Evolutionary conservation across 2,797 vertebrate species (phyloP).

Genomic region (Rhynchotus rufescens): DNA sequence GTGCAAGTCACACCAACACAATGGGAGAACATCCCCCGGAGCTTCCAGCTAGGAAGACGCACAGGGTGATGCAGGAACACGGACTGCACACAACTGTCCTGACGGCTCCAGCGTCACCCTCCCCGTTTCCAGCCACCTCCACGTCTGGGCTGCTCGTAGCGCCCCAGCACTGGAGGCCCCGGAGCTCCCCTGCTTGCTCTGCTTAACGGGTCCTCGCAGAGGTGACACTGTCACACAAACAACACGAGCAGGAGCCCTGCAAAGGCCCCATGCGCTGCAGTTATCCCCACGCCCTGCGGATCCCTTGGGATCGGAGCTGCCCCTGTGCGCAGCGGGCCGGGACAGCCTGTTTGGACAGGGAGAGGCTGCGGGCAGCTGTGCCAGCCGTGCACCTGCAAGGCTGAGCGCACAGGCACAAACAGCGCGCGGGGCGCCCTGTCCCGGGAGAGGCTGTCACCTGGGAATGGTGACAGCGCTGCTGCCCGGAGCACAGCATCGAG

Average conservation of each 20-base stretch:
- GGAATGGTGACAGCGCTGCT: too few relatives aligned
- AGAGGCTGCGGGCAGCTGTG: not conserved
- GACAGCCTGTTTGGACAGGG: too few relatives aligned
- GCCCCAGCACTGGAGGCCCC: not conserved
- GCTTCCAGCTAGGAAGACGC: not conserved
- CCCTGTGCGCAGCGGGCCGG: too few relatives aligned
- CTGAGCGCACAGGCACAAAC: not conserved
- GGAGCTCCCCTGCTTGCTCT: not conserved
- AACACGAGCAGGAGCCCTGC: not conserved
- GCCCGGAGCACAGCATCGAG: not conserved
- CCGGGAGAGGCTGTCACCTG: not conserved
- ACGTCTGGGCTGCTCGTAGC: not conserved
- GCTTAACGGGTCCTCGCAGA: not conserved
- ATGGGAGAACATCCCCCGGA: not conserved
- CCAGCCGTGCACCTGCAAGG: not conserved
- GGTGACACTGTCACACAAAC: not conserved
- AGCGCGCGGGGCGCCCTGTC: not conserved
- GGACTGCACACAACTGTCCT: not conserved
- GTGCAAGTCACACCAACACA: not conserved
- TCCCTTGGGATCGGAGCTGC: not conserved
- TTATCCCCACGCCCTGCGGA: too few relatives aligned
- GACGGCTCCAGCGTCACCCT: not conserved
- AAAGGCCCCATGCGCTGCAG: not conserved
- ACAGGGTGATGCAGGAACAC: rapidly evolving
- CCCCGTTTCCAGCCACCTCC: not conserved